Percentiles rank a stretch among this genome's conserved stretches.
Conservation (phyloP, 2,888 invertebrate species). For the Pyrrhia umbra region DNA sequence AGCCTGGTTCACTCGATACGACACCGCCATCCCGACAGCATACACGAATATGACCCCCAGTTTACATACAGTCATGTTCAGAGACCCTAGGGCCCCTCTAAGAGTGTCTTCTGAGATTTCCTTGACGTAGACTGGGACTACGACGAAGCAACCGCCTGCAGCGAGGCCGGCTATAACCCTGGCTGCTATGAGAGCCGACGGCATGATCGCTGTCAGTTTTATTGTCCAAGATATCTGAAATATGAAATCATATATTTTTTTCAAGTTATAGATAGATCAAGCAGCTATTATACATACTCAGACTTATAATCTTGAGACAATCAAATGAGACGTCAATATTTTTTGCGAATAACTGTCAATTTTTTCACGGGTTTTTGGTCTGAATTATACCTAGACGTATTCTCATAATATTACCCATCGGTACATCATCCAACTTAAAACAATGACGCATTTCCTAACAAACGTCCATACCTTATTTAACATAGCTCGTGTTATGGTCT, state of each 20-base stretch:
- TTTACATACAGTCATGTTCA: slow-evolving; percentile 81
- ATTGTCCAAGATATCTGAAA: slow-evolving; percentile 81
- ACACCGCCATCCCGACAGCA: slow-evolving; percentile 72
- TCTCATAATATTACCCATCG: too few relatives aligned
- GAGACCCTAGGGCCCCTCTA: slow-evolving; percentile 76
- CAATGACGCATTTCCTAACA: too few relatives aligned
- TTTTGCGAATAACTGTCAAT: too few relatives aligned
- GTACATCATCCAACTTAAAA: too few relatives aligned
- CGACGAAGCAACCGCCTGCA: slow-evolving; percentile 78
- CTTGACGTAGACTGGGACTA: slow-evolving; percentile 78
- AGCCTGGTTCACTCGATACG: slow-evolving; percentile 73
- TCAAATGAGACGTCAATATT: too few relatives aligned
- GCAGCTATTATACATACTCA: too few relatives aligned
- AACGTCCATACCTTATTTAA: too few relatives aligned
- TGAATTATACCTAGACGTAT: too few relatives aligned
- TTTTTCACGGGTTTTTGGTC: too few relatives aligned
- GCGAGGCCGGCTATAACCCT: slow-evolving; percentile 76
- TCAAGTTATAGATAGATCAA: neutral
- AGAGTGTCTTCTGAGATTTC: slow-evolving; percentile 78
- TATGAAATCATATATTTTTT: neutral
- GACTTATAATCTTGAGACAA: too few relatives aligned
- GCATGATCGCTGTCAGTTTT: slow-evolving; percentile 70
- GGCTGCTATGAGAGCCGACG: slow-evolving; percentile 71
- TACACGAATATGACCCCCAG: slow-evolving; percentile 82
- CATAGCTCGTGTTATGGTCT: too few relatives aligned